A percentile compares a stretch with the other conserved stretches of the same genome.
These are phyloP conservation scores for Bombus impatiens DNA, from an alignment of 1,140 invertebrate genomes.

Conservation along the genomic window DNA sequence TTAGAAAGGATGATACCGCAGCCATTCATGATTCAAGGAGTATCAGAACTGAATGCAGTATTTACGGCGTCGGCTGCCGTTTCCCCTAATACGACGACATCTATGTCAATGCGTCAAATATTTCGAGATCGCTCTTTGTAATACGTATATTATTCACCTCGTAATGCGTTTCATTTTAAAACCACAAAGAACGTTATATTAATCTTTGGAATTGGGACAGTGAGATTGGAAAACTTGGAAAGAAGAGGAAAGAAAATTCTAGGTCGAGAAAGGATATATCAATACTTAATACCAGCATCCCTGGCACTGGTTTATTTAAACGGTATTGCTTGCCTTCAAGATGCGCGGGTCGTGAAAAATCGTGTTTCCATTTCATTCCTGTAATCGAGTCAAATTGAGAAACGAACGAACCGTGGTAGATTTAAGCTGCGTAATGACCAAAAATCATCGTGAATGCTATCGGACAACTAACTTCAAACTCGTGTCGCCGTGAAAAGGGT, in stretches of 20 bases:
- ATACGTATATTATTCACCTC: background rate
- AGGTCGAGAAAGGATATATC: background rate
- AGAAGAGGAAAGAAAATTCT: too few species aligned
- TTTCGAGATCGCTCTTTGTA: too few species aligned
- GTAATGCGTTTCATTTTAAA: too few species aligned
- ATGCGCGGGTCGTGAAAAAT: background rate
- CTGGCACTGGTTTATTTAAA: background rate
- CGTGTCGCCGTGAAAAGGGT: background rate
- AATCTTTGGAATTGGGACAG: background rate
- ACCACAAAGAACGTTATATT: too few species aligned
- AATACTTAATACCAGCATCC: too few species aligned
- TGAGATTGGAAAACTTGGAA: background rate
- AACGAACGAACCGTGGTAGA: background rate
- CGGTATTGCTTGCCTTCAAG: background rate
- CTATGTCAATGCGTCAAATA: background rate
- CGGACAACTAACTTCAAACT: too few species aligned
- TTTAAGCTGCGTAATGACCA: background rate
- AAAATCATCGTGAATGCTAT: background rate
- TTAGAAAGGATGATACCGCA: constrained; percentile 37
- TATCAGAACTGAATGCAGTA: background rate
- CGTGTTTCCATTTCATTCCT: background rate
- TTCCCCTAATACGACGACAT: background rate
- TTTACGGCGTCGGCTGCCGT: background rate
- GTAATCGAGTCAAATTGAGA: background rate
- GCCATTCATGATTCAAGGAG: constrained; percentile 22